Base-by-base conservation (phyloP, 2,113 vertebrate species). In the Anser cygnoides region DNA sequence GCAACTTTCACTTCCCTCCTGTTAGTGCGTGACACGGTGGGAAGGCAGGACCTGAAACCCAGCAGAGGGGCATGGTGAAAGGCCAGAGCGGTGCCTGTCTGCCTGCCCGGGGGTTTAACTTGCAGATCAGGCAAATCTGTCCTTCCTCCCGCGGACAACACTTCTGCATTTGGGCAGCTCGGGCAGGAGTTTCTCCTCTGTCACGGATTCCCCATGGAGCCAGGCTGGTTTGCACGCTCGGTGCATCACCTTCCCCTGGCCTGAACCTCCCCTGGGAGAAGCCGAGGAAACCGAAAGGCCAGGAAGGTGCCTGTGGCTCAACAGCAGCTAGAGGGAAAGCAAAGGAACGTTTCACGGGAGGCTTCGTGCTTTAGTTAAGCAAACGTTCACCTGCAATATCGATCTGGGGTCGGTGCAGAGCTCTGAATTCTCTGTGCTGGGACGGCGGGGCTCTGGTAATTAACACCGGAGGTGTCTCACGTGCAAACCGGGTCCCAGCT, bases 351-450 rank as follows among this genome's bases (percentile, higher is more conserved):
- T 52, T 13, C 79, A 28, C 0, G 43, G 70, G 89, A 80, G 11
- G 9, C 70, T 79, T 58, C 39, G 11, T 29, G 84, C 58, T 59
- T 89, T 44, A 62, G 37, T 86, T 85, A 65, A 89, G 90, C 33
- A 80, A 41, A 52, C 33, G 37, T 79, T 76, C 92, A 96, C 86
- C 89, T 88, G 90, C 13, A 83, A 43, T 5, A 19, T 39, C 61
- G 28, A 91, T 81, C 8, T 31, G 90, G 68, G 65, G 29, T 89
- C 43, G 12, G 66, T 52, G 79, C 84, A 88, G 79, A 70, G 94
- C 86, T 72, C 11, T 21, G 49, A 84, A 92, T 93, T 89, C 89
- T 84, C 91, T 1, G 13, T 10, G 87, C 96, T 93, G 95, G 95
- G 94, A 70, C 10, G 85, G 58, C 67, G 82, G 65, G 6, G 91